phyloP scores from a whole-genome alignment of 2,113 vertebrate genomes.

The Arothron firmamentum region DNA sequence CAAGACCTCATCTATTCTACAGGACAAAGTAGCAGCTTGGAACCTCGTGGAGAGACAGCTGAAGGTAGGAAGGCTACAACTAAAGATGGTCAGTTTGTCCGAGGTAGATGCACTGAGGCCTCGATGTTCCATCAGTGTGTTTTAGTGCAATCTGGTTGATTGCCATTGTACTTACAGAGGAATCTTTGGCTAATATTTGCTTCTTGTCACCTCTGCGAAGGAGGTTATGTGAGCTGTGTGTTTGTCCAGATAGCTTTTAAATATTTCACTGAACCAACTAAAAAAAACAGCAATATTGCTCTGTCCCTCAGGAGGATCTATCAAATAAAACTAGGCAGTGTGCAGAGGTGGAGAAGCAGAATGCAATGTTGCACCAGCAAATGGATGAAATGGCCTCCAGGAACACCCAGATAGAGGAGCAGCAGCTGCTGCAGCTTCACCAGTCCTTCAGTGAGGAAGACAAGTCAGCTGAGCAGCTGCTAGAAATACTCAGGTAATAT shows the following conservation, averaged over 20 bases:
- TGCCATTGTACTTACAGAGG: no score
- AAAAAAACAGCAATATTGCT: not conserved
- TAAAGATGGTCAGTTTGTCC: no score
- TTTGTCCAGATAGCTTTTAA: no score
- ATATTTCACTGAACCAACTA: not conserved
- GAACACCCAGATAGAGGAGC: constrained; percentile 67
- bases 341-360: constrained; percentile 86
- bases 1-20: constrained; percentile 78
- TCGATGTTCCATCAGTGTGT: no score
- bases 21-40: constrained; percentile 79
- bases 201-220: no score
- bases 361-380: constrained; percentile 84
- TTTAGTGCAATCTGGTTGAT: no score
- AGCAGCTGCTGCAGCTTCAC: constrained; percentile 62
- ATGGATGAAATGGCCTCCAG: constrained; percentile 86
- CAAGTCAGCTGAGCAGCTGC: constrained; percentile 87
- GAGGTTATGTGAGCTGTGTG: no score
- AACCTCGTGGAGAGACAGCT: constrained; percentile 81
- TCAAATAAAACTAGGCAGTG: constrained; percentile 74
- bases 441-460: constrained; percentile 86
- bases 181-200: no score
- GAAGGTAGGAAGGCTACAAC: constrained; percentile 69
- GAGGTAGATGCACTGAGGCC: no score
- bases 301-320: constrained; percentile 78
- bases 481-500: constrained; percentile 85